Evolutionary conservation across 2,797 vertebrate genomes (phyloP), one percentile per base, ranked within the genome.

Genomic region (Lophotriccus pileatus): DNA sequence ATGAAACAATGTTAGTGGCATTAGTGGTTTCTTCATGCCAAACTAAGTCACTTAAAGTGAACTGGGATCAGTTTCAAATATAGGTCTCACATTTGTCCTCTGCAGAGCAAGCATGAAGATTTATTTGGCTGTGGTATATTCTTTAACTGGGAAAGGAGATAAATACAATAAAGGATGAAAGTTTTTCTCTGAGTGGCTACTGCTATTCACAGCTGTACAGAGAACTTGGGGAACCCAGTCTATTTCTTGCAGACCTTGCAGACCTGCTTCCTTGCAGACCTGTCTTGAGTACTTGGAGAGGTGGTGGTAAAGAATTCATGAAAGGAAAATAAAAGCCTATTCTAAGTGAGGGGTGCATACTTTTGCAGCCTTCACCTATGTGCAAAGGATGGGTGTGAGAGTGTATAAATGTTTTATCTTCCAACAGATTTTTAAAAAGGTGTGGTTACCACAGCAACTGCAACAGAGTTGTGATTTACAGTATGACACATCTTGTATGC

Each of bases 391-490:
- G 83, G 49, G 66, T 79, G 60, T 64, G 79, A 73, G 74, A 59
- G 36, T 24, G 11, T 89, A 23, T 77, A 87, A 87, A 47, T 85
- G 49, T 77, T 78, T 91, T 59, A 91, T 87, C 46, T 94, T 66
- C 55, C 84, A 92, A 53, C 6, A 37, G 56, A 34, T 70, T 78
- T 95, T 87, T 79, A 58, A 70, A 84, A 90, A 84, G 60, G 37
- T 89, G 74, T 80, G 58, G 90, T 95, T 96, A 78, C 80, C 64
- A 89, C 84, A 93, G 85, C 76, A 95, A 88, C 73, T 56, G 62
- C 78, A 53, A 22, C 41, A 15, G 59, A 55, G 67, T 50, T 92
- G 77, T 83, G 63, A 56, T 87, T 90, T 94, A 72, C 34, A 76
- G 15, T 9, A 13, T 39, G 47, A 37, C 66, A 39, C 23, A 56